Evolutionary conservation across 2,888 invertebrate genomes (phyloP), one percentile per base, ranked within the genome.

Genomic region (Boloria selene): DNA sequence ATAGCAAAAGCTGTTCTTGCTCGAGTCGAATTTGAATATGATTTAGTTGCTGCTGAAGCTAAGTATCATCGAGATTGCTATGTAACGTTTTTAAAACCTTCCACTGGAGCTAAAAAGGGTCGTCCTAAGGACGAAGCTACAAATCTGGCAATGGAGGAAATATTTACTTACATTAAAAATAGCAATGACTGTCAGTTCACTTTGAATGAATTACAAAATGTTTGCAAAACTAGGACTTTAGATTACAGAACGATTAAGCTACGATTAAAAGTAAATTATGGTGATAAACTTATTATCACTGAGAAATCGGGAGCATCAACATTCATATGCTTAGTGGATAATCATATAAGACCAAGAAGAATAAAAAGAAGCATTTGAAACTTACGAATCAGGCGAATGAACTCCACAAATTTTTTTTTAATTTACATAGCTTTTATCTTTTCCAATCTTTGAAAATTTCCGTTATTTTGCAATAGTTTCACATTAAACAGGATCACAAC

Each of bases 61-160:
- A 78, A 78, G 56, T 81, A 82, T 71, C 77, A 82, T 74, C n/a
- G 60, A 13, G 69, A 75, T 73, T 82, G 79, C 63, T 78, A 74
- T 69, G 65, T 7, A 73, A 64, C 62, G 14, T 82, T 81, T 63
- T 59, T 80, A 64, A 80, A 67, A 77, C 78, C 77, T 51, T 54
- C 61, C 55, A 79, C 75, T 74, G 78, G 78, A 22, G 66, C 26
- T 79, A 75, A 79, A 79, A 61, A 75, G 31, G 79, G 80, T 73
- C 79, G 79, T 78, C 79, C 79, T 73, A 31, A 78, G 79, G 71
- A 71, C 64, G 76, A 77, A 67, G 45, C 73, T 70, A 72, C 60
- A 55, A 76, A 77, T 70, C 49, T 69, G 54, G 79, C 76, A 66
- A 80, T 82, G 79, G 77, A 81, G 65, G 77, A 82, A 77, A 79